Conservation (phyloP, 2,113 vertebrate genomes). For the Mastomys coucha region DNA sequence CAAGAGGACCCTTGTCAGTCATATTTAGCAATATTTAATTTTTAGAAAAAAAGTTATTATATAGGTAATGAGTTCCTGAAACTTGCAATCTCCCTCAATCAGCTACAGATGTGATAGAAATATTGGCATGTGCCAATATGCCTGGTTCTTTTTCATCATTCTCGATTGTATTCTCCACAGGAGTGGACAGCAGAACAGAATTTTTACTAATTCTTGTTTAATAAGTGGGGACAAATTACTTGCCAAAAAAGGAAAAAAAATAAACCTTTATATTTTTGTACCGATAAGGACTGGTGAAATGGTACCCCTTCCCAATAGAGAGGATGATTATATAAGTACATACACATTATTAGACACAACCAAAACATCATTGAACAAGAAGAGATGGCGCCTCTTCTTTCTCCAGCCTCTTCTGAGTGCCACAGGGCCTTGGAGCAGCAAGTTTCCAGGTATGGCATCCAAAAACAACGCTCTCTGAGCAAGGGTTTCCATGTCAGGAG, state of each 20-base stretch:
- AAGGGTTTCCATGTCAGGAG: conserved; percentile 84
- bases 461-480: conserved; percentile 89
- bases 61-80: background rate
- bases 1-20: background rate
- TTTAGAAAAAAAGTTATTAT: background rate
- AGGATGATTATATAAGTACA: conserved; percentile 65
- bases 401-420: conserved; percentile 92
- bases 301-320: background rate
- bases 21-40: background rate
- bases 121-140: background rate
- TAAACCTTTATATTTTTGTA: background rate
- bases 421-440: conserved; percentile 88
- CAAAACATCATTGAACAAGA: conserved; percentile 89
- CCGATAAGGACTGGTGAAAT: background rate
- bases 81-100: background rate
- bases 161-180: background rate
- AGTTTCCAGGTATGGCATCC: conserved; percentile 83
- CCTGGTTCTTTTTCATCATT: background rate
- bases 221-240: background rate
- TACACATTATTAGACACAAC: conserved; percentile 93
- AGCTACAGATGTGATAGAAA: background rate
- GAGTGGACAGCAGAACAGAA: background rate
- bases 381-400: conserved; percentile 91
- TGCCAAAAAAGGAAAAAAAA: background rate
- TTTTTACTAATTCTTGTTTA: background rate